Evolutionary conservation across 2,888 invertebrate species (phyloP).

Genomic region (Philhelius pedissequus): DNA sequence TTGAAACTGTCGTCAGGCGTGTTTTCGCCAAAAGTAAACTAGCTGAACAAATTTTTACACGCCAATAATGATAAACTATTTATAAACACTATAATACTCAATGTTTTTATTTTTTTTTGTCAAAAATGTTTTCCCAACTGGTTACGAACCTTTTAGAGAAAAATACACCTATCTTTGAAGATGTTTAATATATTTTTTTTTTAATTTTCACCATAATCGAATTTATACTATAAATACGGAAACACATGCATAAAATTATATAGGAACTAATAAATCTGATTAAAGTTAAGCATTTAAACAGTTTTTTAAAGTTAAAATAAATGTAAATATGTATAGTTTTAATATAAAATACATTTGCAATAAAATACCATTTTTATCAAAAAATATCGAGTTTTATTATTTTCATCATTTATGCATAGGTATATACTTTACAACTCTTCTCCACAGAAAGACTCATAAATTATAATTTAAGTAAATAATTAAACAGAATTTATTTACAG

Average conservation of each 20-base stretch:
- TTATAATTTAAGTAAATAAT: no score
- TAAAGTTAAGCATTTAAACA: constrained; percentile 40
- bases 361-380: constrained; percentile 61
- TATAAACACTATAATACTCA: background rate
- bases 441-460: no score
- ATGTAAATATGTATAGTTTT: constrained; percentile 64
- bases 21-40: background rate
- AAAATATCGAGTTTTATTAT: background rate
- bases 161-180: background rate
- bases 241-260: constrained; percentile 25
- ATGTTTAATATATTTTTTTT: constrained; percentile 17
- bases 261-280: constrained; percentile 57
- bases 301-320: constrained; percentile 35
- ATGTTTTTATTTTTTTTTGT: background rate
- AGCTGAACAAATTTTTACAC: background rate
- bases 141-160: background rate
- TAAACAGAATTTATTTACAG: no score
- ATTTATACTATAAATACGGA: constrained; percentile 21
- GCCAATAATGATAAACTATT: background rate
- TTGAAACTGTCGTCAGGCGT: background rate
- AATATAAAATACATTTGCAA: constrained; percentile 56
- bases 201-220: constrained; percentile 33
- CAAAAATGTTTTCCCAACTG: background rate
- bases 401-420: no score
- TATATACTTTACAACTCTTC: no score